Evolutionary conservation across 2,888 invertebrate genomes (phyloP).

Genomic region (Adineta ricciae): DNA sequence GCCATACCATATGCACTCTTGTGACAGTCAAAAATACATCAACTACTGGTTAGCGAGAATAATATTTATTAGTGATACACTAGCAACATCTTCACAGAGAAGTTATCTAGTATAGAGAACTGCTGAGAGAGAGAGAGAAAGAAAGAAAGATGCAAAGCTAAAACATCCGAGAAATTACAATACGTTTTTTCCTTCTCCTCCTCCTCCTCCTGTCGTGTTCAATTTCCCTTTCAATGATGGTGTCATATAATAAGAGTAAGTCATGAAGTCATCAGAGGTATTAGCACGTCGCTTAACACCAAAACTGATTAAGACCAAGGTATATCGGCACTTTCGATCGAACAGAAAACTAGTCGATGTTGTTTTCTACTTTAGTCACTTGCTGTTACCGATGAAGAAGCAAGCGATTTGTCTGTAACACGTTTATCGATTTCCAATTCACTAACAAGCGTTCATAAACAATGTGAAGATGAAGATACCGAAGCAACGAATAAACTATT

Average conservation of each 20-base stretch:
- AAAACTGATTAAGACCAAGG: background rate
- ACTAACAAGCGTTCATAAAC: conserved; percentile 37
- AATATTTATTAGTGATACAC: background rate
- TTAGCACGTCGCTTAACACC: background rate
- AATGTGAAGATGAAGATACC: conserved; percentile 29
- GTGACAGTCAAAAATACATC: background rate
- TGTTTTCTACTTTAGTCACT: conserved; percentile 38
- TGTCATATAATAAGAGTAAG: background rate
- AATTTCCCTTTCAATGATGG: background rate
- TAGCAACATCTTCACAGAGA: background rate
- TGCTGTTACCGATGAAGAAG: conserved; percentile 40
- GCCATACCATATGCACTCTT: background rate
- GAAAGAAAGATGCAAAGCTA: background rate
- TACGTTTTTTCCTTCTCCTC: too few relatives aligned
- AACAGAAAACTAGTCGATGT: background rate
- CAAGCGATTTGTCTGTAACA: background rate
- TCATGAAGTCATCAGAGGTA: background rate
- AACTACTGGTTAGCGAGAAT: background rate
- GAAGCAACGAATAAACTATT: conserved; percentile 35
- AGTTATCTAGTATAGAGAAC: background rate
- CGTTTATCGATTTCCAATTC: conserved; percentile 36
- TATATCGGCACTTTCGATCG: background rate
- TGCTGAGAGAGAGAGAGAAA: background rate
- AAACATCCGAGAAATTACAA: background rate
- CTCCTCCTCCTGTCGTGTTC: background rate